phyloP scores from a whole-genome alignment of 2,113 vertebrate genomes.

The Stictonetta naevosa region DNA sequence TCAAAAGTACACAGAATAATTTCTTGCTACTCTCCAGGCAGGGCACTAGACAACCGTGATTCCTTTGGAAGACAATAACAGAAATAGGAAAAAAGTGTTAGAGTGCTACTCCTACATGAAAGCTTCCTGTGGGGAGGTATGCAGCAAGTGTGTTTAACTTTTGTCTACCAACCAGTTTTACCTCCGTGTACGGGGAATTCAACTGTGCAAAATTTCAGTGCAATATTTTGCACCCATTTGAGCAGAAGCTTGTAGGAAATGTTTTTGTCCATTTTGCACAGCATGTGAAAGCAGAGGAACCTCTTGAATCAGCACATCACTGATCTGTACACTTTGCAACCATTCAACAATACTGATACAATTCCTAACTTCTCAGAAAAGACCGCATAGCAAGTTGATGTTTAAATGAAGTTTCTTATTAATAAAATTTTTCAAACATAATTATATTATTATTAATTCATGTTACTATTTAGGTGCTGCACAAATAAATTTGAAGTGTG shows the following conservation, averaged over 20 bases:
- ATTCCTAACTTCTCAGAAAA: background rate
- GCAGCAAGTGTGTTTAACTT: background rate
- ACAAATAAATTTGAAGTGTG: background rate
- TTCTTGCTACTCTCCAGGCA: background rate
- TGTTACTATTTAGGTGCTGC: background rate
- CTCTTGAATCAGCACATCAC: fast-evolving
- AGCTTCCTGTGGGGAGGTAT: background rate
- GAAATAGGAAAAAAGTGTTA: background rate
- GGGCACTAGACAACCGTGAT: background rate
- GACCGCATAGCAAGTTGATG: background rate
- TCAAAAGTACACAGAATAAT: background rate
- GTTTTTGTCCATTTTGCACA: background rate
- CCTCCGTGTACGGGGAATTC: background rate
- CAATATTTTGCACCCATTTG: background rate
- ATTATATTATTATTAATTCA: background rate
- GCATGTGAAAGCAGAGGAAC: background rate
- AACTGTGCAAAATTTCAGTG: background rate
- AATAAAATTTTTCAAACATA: background rate
- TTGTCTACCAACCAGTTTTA: background rate
- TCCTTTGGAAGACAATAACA: background rate
- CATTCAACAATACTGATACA: fast-evolving
- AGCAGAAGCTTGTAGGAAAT: background rate
- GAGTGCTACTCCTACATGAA: background rate
- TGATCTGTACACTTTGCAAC: background rate
- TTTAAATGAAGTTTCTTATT: background rate